A percentile compares a stretch with the other conserved stretches of the same genome.
phyloP scores from a whole-genome alignment of 1,140 invertebrate genomes.

The Nasonia giraulti region DNA sequence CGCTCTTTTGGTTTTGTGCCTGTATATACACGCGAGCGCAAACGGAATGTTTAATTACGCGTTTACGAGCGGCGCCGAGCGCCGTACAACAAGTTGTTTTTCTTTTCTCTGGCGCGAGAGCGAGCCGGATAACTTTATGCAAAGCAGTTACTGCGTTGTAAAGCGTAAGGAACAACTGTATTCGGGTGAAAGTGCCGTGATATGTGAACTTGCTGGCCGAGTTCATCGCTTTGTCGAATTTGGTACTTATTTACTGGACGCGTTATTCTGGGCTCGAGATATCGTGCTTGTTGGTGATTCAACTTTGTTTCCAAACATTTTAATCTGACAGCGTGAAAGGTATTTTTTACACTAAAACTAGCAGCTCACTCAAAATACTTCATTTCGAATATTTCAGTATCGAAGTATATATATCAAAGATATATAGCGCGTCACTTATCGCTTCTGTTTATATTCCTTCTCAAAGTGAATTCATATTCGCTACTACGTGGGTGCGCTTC shows the following conservation, averaged over 20 bases:
- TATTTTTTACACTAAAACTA: too few relatives aligned
- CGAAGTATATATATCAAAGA: not conserved
- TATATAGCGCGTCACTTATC: not conserved
- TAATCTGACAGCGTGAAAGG: too few relatives aligned
- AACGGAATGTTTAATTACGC: conserved; percentile 50
- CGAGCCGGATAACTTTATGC: not conserved
- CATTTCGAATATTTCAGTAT: not conserved
- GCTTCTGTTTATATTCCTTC: not conserved
- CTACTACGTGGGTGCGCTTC: not conserved
- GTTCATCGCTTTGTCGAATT: not conserved
- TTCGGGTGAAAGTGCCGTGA: not conserved
- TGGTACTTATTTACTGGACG: not conserved
- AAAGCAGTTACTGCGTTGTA: conserved; percentile 30
- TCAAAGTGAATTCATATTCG: not conserved
- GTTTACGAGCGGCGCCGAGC: conserved; percentile 25
- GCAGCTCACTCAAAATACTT: too few relatives aligned
- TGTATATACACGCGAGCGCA: not conserved
- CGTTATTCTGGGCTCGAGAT: too few relatives aligned
- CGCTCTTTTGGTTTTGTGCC: not conserved
- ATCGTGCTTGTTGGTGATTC: too few relatives aligned
- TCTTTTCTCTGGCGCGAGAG: not conserved
- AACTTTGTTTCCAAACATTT: too few relatives aligned
- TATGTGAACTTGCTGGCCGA: not conserved
- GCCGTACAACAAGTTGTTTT: not conserved
- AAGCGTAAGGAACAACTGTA: conserved; percentile 15